Evolutionary conservation across 2,888 invertebrate genomes (phyloP).

Genomic region (Vesta saturnalis): DNA sequence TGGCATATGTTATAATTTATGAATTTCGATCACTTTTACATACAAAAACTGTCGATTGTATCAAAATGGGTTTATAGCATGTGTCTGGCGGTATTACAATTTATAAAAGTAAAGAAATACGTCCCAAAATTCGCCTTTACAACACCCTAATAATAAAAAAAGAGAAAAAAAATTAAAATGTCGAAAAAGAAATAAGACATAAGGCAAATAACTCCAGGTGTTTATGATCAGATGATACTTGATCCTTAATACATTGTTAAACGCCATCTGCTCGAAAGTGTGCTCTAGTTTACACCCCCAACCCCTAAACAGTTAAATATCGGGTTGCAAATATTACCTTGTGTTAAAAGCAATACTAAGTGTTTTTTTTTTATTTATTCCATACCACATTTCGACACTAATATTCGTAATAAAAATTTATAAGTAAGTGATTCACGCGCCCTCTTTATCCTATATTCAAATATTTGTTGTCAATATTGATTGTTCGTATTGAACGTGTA

Average conservation of each 20-base stretch:
- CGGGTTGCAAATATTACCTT: conserved; percentile 26
- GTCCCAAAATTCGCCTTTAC: background rate
- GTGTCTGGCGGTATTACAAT: conserved; percentile 27
- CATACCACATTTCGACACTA: too few relatives aligned
- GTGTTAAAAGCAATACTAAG: conserved; percentile 9
- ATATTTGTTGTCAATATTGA: too few relatives aligned
- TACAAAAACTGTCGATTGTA: conserved; percentile 37
- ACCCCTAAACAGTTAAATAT: conserved; percentile 28
- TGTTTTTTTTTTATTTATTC: background rate
- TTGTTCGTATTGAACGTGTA: too few relatives aligned
- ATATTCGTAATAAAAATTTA: too few relatives aligned
- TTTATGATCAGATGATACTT: conserved; percentile 36
- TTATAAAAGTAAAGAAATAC: background rate
- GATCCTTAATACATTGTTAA: conserved; percentile 35
- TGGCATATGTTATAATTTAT: too few relatives aligned
- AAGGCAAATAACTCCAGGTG: conserved; percentile 38
- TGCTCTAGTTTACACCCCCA: conserved; percentile 38
- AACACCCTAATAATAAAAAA: background rate
- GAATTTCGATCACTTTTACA: conserved; percentile 26
- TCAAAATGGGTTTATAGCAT: conserved; percentile 33
- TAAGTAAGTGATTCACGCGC: too few relatives aligned
- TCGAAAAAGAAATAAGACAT: conserved; percentile 21
- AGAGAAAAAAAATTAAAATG: conserved; percentile 1
- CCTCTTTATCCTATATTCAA: too few relatives aligned
- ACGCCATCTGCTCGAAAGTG: conserved; percentile 37